These are phyloP conservation scores for Phalloptychus januarius DNA, from an alignment of 2,797 vertebrate genomes.

Conservation along the genomic window DNA sequence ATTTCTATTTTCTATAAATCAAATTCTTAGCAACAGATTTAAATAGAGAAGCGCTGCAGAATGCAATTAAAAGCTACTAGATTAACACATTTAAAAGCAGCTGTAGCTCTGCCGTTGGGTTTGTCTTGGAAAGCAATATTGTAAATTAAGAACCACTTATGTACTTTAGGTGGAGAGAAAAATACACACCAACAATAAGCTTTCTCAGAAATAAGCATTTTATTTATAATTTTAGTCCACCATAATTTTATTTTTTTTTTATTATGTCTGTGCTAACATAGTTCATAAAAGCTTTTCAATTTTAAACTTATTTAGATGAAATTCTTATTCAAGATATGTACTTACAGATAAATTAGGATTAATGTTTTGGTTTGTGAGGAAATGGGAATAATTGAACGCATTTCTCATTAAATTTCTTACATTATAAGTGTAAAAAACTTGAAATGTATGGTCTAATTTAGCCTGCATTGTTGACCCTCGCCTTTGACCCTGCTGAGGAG, in stretches of 20 bases:
- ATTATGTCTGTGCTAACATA: not conserved
- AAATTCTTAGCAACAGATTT: not conserved
- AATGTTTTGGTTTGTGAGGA: not conserved
- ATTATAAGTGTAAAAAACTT: not conserved
- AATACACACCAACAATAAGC: not conserved
- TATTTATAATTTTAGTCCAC: not conserved
- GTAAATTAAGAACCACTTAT: not conserved
- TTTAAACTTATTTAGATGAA: not conserved
- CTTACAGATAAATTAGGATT: no score
- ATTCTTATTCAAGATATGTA: not conserved
- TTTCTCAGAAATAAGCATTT: not conserved
- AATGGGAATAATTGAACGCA: not conserved
- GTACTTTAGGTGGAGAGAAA: not conserved
- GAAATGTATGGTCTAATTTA: not conserved
- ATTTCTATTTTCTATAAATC: not conserved
- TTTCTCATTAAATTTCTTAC: not conserved
- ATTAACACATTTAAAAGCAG: not conserved
- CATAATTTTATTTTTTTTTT: not conserved
- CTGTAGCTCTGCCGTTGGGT: not conserved
- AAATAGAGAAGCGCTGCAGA: not conserved
- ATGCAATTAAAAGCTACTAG: not conserved
- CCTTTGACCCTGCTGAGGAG: slow-evolving; percentile 40
- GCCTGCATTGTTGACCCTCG: slow-evolving; percentile 34
- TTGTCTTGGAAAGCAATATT: not conserved
- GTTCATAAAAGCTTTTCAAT: not conserved